Percentiles rank a stretch among this genome's conserved stretches.
Conservation (phyloP, 2,797 vertebrate species). For the Trachops cirrhosus region DNA sequence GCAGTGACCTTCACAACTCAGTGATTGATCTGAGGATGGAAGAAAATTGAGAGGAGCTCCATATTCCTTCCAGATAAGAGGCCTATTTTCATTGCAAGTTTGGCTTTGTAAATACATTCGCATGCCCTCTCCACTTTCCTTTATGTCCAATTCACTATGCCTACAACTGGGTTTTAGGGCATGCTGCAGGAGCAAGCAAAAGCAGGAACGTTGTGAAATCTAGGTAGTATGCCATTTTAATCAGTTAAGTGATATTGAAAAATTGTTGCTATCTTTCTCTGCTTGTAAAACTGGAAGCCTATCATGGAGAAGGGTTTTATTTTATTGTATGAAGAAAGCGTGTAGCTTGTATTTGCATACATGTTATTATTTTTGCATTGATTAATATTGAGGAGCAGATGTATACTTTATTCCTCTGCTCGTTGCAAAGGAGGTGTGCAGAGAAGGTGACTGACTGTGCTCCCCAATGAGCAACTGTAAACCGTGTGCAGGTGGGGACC, state of each 20-base stretch:
- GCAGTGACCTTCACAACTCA: neutral
- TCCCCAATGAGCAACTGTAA: neutral
- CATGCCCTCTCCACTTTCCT: fast-evolving
- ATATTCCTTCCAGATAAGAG: neutral
- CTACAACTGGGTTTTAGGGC: neutral
- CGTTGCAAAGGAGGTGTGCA: neutral
- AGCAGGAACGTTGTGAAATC: neutral
- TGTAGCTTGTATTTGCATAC: slow-evolving; percentile 1
- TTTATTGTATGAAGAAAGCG: neutral
- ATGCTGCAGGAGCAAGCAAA: neutral
- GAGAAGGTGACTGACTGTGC: neutral
- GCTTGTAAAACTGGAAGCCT: slow-evolving; percentile 26
- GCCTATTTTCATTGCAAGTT: neutral
- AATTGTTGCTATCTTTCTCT: neutral
- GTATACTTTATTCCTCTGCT: neutral
- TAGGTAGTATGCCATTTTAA: slow-evolving; percentile 3
- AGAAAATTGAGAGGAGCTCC: neutral
- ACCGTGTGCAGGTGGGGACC: neutral
- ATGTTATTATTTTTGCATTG: neutral
- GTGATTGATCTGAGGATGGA: neutral
- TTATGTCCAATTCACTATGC: neutral
- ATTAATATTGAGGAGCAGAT: neutral
- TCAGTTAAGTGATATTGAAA: slow-evolving; percentile 35
- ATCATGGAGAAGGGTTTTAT: neutral
- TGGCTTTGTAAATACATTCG: neutral